phyloP scores from a whole-genome alignment of 53 echinoderm and acorn worm genomes.

The Apostichopus leukothele region DNA sequence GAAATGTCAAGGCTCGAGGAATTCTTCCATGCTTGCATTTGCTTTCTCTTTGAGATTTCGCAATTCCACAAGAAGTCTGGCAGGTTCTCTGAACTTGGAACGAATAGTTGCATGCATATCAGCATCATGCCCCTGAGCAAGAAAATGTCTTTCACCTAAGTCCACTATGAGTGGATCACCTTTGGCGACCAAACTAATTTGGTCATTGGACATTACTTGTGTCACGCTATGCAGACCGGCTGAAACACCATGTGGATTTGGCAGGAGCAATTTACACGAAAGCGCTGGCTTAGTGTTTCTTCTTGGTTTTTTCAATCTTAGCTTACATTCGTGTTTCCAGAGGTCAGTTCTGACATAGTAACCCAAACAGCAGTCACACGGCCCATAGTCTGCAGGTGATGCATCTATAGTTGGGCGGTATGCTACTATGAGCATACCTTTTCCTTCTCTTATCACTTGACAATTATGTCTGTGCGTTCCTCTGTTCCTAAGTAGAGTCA shows the following conservation, averaged over 20 bases:
- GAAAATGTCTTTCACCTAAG: constrained; percentile 39
- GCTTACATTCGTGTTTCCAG: constrained; percentile 40
- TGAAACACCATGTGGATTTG: background rate
- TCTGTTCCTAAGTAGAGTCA: constrained; percentile 32
- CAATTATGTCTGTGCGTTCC: constrained; percentile 44
- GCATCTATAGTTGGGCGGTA: constrained; percentile 13
- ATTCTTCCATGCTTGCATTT: constrained; percentile 44
- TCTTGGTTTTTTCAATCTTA: background rate
- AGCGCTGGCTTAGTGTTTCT: background rate
- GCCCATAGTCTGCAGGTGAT: constrained; percentile 23
- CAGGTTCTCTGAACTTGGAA: constrained; percentile 50
- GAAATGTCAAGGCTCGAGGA: constrained; percentile 51
- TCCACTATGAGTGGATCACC: constrained; percentile 46
- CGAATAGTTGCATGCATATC: constrained; percentile 38
- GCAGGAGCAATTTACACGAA: constrained; percentile 6
- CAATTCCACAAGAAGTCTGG: constrained; percentile 51
- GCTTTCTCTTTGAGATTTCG: constrained; percentile 34
- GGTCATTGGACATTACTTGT: constrained; percentile 29
- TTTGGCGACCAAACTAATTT: constrained; percentile 39
- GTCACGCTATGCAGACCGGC: constrained; percentile 17
- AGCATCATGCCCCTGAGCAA: constrained; percentile 32
- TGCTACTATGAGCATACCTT: constrained; percentile 12
- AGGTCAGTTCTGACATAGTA: constrained; percentile 38
- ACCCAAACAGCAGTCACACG: constrained; percentile 41
- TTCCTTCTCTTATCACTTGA: constrained; percentile 16